Evolutionary conservation across 2,888 invertebrate species (phyloP).

Genomic region (Agrochola lychnidis): DNA sequence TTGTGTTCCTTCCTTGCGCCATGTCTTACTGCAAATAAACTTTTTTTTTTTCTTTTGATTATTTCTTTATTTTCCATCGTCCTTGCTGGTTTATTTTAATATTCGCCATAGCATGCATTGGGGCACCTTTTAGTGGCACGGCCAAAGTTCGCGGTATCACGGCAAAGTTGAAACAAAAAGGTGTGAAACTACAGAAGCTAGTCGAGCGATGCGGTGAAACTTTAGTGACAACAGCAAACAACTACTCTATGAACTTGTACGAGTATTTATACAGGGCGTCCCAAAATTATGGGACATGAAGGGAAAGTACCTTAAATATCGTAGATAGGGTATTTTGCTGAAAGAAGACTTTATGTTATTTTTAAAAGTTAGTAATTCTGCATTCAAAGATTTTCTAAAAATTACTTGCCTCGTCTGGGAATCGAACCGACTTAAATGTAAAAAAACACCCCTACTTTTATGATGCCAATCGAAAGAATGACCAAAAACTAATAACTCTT

Average conservation of each 20-base stretch:
- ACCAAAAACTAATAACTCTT: no score
- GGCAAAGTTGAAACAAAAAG: slow-evolving; percentile 38
- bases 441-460: no score
- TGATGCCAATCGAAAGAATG: no score
- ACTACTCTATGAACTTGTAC: not conserved
- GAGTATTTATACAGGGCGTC: no score
- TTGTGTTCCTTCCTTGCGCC: not conserved
- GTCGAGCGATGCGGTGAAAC: slow-evolving; percentile 22
- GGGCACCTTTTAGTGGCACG: not conserved
- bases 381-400: no score
- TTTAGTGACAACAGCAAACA: slow-evolving; percentile 8
- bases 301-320: no score
- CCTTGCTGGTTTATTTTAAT: not conserved
- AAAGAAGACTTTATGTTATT: no score
- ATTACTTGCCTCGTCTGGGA: no score
- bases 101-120: slow-evolving; percentile 7
- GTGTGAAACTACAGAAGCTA: slow-evolving; percentile 30
- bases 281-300: no score
- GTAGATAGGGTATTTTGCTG: no score
- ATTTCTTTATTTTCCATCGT: not conserved
- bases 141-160: slow-evolving; percentile 28
- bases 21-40: not conserved
- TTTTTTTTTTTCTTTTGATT: not conserved
- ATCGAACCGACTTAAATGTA: no score
- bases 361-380: no score